phyloP scores from a whole-genome alignment of 2,797 vertebrate genomes.

The Trichosurus vulpecula region DNA sequence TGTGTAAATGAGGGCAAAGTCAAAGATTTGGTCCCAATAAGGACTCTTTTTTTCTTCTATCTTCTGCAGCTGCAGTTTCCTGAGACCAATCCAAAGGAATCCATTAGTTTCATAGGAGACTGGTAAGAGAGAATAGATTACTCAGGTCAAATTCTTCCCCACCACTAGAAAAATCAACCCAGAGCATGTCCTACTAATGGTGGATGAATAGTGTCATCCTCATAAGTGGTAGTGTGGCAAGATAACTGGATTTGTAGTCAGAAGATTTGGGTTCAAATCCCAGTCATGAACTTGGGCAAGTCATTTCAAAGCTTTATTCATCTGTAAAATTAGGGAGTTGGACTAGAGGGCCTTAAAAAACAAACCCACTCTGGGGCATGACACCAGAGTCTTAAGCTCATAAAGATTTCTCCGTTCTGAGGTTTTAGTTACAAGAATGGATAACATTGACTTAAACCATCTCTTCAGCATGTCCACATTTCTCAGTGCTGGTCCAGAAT shows the following conservation, averaged over 20 bases:
- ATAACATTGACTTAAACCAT: background rate
- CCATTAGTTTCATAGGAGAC: background rate
- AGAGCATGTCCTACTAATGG: background rate
- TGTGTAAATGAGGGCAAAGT: background rate
- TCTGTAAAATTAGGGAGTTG: background rate
- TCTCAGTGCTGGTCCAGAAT: background rate
- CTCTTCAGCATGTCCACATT: background rate
- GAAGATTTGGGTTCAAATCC: background rate
- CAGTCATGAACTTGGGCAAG: background rate
- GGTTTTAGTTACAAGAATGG: background rate
- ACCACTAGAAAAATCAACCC: background rate
- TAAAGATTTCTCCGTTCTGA: background rate
- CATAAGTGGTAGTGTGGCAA: background rate
- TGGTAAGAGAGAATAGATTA: background rate
- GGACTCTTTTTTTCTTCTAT: background rate
- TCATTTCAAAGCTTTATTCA: background rate
- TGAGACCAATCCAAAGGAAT: background rate
- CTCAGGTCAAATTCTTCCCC: background rate
- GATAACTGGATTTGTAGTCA: background rate
- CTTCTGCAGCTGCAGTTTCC: background rate
- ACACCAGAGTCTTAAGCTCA: background rate
- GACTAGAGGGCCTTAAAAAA: background rate
- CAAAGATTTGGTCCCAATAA: background rate
- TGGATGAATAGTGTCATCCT: background rate
- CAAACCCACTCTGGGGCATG: background rate